Evolutionary conservation across 1,140 invertebrate genomes (phyloP).

Genomic region (Drosophila varians): DNA sequence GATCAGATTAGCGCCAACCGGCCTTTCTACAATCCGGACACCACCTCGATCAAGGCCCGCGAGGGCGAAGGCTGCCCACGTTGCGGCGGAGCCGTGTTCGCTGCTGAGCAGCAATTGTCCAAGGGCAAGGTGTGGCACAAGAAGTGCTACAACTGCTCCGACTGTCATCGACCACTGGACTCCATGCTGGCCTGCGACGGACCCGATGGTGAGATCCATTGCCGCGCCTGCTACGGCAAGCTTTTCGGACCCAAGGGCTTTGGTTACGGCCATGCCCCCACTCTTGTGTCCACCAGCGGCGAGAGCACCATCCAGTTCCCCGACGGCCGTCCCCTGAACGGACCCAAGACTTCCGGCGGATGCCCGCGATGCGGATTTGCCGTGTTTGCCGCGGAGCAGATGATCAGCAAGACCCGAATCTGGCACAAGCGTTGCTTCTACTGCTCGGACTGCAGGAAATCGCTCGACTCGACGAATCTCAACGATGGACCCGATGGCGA

Average conservation of each 20-base stretch:
- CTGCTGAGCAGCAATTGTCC: conserved; percentile 96
- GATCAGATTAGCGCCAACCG: conserved; percentile 90
- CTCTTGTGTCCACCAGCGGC: conserved; percentile 90
- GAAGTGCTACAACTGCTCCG: conserved; percentile 95
- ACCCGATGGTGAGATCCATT: conserved; percentile 94
- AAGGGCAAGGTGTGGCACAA: conserved; percentile 98
- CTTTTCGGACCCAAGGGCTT: conserved; percentile 96
- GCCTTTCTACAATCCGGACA: conserved; percentile 92
- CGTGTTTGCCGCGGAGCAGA: conserved; percentile 96
- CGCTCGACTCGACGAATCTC: conserved; percentile 95
- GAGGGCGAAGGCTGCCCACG: conserved; percentile 95
- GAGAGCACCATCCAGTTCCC: conserved; percentile 88
- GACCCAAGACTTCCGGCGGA: conserved; percentile 85
- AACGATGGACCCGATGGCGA: conserved; percentile 96
- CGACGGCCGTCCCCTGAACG: conserved; percentile 85
- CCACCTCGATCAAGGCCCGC: conserved; percentile 93
- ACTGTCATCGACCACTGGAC: conserved; percentile 97
- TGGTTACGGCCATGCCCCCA: conserved; percentile 93
- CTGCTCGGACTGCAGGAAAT: conserved; percentile 95
- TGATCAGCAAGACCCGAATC: conserved; percentile 95
- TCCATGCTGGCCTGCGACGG: conserved; percentile 95
- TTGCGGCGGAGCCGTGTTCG: conserved; percentile 96
- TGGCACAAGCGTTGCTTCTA: conserved; percentile 98
- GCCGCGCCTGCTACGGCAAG: conserved; percentile 94
- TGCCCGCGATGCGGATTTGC: conserved; percentile 94